Conservation (phyloP, 2,797 vertebrate genomes). For the Euphonia xanthogaster region DNA sequence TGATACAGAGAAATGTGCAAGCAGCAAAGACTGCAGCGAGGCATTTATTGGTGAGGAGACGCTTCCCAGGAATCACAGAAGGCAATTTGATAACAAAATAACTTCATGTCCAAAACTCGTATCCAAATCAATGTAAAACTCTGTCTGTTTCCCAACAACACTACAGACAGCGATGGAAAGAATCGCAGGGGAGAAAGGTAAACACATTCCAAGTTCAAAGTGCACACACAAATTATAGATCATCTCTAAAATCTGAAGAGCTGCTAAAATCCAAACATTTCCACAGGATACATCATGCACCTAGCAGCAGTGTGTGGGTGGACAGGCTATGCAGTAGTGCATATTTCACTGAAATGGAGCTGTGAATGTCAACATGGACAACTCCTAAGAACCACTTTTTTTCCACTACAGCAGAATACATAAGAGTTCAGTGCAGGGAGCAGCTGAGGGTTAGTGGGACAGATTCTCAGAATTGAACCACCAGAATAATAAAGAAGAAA, state of each 20-base stretch:
- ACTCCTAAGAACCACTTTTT: neutral
- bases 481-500: neutral
- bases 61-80: neutral
- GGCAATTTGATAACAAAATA: neutral
- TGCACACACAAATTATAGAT: neutral
- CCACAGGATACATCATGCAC: neutral
- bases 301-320: neutral
- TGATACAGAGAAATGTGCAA: neutral
- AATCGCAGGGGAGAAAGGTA: neutral
- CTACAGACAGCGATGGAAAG: neutral
- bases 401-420: neutral
- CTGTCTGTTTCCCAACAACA: accelerated
- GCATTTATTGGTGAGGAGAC: neutral
- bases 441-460: neutral
- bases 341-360: neutral
- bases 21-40: neutral
- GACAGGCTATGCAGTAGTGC: neutral
- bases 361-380: neutral
- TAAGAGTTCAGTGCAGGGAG: neutral
- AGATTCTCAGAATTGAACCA: neutral
- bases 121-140: neutral
- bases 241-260: neutral
- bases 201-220: neutral
- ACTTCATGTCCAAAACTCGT: neutral
- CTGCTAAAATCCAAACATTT: neutral